Base-by-base conservation (phyloP, 92 coral and sea anemone genomes). In the Muricea muricata region DNA sequence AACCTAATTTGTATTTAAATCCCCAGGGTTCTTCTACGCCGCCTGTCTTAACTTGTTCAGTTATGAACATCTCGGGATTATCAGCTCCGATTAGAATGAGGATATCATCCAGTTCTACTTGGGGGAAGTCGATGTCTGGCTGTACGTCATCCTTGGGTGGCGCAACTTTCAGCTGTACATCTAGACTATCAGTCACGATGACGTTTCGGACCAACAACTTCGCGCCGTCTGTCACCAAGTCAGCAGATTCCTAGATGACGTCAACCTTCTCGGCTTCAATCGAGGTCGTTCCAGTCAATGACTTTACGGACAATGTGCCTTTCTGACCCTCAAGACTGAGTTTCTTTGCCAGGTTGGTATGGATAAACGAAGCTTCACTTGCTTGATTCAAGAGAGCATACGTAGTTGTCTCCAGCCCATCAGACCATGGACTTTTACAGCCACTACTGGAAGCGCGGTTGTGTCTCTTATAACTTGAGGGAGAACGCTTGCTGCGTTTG, bases 281-380 rank as follows among this genome's bases (percentile, higher is more conserved):
- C 0, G 41, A 26, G 3, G 7, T 70, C 0, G 77, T 32, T 9
- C 77, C 50, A 6, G 77, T 34, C 54, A 70, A 26, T 34, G 77
- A 34, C 77, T 70, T 70, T 17, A 70, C 25, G 6, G 77, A 70
- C 39, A 70, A 55, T 26, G 48, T 70, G 40, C 77, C 77, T 18
- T 34, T 70, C 25, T 52, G 14, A 45, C 77, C 77, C 29, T 70
- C 40, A 2, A 70, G 24, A 28, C 31, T 65, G 7, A 65, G 37
- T 29, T 13, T 29, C 37, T 29, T 65, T 24, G 72, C 72, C 21
- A 70, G 40, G 31, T 29, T 70, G 77, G 41, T 34, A 26, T 70
- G 77, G 31, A 70, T 70, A 18, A 70, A 70, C 18, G 77, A 70
- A 24, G 77, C 77, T 35, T 70, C 77, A 29, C 77, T 70, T 40